Base-by-base conservation (phyloP, 2,113 vertebrate species). In the Azemiops feae region DNA sequence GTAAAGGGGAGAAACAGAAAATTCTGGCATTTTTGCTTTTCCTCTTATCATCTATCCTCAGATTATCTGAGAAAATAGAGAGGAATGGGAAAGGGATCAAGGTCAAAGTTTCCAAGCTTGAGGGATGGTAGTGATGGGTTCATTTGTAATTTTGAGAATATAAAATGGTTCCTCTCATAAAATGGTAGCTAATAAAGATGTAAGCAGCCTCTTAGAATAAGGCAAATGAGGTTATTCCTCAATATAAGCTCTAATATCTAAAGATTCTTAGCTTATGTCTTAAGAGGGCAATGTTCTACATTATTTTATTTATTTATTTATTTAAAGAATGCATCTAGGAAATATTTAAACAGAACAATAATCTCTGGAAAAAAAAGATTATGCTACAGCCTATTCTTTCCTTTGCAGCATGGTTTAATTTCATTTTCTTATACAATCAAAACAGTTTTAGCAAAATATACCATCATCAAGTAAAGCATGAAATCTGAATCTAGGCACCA, bases 1-100 rank as follows among this genome's bases (percentile, higher is more conserved):
- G 89, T 92, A 94, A 89, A 92, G 55, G 20, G 27, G 9, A 0
- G 34, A 92, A 94, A 94, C 95, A 94, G 87, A 95, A 94, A 95
- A 96, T 96, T 96, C 96, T 98, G 96, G 93, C 91, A 90, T 92
- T 91, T 95, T 96, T 97, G 93, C 95, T 96, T 94, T 97, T 95
- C 93, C 25, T 5, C 89, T 87, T 92, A 90, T 93, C 69, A 39
- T 81, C 34, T 39, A 14, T 91, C 85, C 64, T 94, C 92, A 92
- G 88, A 96, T 53, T 93, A 95, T 89, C 89, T 91, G 86, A 97
- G 86, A 92, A 94, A 96, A 95, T 94, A 96, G 96, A 96, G 96
- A n/a, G 8, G 10, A 25, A 10, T n/a, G 34, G 23, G 10, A 34
- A 50, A 20, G 50, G 30, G 1, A 39, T 64, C 5, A 52, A 8